Base-by-base conservation (phyloP, 2,113 vertebrate species). In the Pseudorasbora parva region DNA sequence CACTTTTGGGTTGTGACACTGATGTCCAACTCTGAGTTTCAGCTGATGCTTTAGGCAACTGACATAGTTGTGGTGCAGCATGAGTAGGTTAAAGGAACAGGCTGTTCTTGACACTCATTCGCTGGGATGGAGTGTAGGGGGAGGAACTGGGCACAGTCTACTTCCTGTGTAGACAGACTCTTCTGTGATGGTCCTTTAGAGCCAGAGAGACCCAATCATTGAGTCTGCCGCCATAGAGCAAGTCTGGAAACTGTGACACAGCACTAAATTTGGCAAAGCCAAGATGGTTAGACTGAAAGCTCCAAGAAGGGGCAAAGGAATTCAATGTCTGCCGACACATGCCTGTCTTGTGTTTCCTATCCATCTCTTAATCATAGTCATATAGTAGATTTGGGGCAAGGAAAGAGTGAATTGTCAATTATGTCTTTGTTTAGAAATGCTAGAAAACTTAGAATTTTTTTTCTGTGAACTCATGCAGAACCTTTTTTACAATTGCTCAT, bases 161-260 rank as follows among this genome's bases (percentile, higher is more conserved):
- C 37, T 86, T 81, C 77, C 72, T 69, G 59, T 68, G 51, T 77
- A 81, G 71, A 84, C 76, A 27, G n/a, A 49, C 73, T 27, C 60
- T 75, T 60, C 68, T 81, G 41, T 8, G 19, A 54, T 64, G 71
- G 71, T 19, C 81, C 84, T 78, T 84, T 59, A 81, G 71, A 84
- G 73, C 84, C 87, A 81, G 78, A 81, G 27, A 84, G 81, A 74
- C 84, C 81, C 5, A 59, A 78, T 77, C 51, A 77, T 30, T n/a
- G 30, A 57, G n/a, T 60, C 75, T n/a, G 56, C 76, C 15, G 37
- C 76, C 14, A 43, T 54, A 81, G 1, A 15, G 33, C 57, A 27
- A 68, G 11, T 66, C 5, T 43, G 68, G 11, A 69, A 59, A 54
- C 78, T 80, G 41, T 73, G 68, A 77, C 84, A 57, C 37, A 74